Evolutionary conservation across 2,797 vertebrate genomes (phyloP).

Genomic region (Ceyx erithaca): DNA sequence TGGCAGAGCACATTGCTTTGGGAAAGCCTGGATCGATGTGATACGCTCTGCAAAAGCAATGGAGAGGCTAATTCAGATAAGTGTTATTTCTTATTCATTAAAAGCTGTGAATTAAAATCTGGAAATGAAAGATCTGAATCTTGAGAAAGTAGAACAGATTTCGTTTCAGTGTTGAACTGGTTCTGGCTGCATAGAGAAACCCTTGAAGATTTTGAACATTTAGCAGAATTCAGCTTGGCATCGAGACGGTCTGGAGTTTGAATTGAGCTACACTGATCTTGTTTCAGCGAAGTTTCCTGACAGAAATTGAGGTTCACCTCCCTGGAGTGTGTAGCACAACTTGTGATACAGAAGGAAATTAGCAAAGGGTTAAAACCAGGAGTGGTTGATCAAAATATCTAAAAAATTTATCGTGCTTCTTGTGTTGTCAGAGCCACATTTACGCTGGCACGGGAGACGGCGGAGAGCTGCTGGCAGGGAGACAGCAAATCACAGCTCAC

Average conservation of each 20-base stretch:
- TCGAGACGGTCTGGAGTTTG: not conserved
- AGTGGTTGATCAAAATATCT: not conserved
- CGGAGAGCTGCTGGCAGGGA: not conserved
- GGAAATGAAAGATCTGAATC: conserved; percentile 20
- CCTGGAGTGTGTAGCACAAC: not conserved
- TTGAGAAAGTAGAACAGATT: conserved; percentile 15
- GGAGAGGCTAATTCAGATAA: not conserved
- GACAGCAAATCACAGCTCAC: not conserved
- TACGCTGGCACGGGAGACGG: not conserved
- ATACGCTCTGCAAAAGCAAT: not conserved
- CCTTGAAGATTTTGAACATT: not conserved
- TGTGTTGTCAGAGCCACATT: not conserved
- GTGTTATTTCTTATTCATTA: not conserved
- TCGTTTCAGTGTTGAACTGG: not conserved
- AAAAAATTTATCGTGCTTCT: not conserved
- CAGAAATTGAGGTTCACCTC: rapidly evolving
- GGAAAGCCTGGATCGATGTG: not conserved
- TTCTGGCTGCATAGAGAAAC: not conserved
- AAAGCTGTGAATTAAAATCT: conserved; percentile 26
- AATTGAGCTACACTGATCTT: not conserved
- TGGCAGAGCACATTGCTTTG: not conserved
- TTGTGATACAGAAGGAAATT: not conserved
- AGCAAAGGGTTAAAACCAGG: not conserved
- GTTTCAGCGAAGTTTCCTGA: not conserved
- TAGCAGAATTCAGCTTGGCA: not conserved